Conservation (phyloP, 2,113 vertebrate genomes). For the Gulo gulo region DNA sequence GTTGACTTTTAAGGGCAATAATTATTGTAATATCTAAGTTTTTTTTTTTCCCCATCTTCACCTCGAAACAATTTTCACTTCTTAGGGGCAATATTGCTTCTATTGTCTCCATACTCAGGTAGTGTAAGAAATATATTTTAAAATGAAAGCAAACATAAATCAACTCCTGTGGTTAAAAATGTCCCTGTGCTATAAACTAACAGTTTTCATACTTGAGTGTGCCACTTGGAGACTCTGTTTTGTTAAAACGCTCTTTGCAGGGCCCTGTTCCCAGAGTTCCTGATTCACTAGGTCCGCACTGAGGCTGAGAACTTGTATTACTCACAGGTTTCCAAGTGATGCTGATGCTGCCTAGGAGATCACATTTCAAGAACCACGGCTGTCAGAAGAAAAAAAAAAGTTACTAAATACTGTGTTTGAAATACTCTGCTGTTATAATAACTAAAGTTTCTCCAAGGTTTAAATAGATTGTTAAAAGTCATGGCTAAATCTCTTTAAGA, state of each 20-base stretch:
- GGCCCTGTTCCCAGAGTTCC: neutral
- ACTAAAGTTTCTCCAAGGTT: neutral
- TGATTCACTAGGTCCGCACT: neutral
- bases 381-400: neutral
- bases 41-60: neutral
- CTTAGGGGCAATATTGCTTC: neutral
- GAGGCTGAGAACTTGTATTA: neutral
- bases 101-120: neutral
- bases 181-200: neutral
- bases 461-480: neutral
- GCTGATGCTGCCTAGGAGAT: neutral
- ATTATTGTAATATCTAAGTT: neutral
- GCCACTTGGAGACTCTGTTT: neutral
- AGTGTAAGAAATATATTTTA: neutral
- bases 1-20: neutral
- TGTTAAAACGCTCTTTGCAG: neutral
- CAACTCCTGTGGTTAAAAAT: neutral
- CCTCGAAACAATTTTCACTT: neutral
- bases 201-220: neutral
- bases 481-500: neutral
- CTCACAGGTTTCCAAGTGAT: neutral
- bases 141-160: neutral
- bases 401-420: neutral
- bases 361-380: neutral
- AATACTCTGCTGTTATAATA: neutral